Base-by-base conservation (phyloP, 2,797 vertebrate genomes). In the Chelonia mydas region DNA sequence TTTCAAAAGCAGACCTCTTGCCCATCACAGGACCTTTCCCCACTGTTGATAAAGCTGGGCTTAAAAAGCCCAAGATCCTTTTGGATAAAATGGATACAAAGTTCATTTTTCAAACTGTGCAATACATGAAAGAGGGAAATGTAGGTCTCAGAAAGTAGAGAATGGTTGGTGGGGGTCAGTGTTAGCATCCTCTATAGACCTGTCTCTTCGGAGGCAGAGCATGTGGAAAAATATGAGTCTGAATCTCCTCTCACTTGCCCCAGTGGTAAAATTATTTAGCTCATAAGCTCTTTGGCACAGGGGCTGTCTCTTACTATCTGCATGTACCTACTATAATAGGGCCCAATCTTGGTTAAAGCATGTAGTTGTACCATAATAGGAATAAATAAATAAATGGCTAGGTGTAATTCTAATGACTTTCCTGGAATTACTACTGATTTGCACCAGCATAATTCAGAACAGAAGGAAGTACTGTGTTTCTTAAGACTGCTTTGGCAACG, bases 1-100 rank as follows among this genome's bases (percentile, higher is more conserved):
- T 97, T 97, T 96, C 94, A 94, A 87, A 53, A 96, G 97, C 96
- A 96, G 95, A 88, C 93, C 89, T 93, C 90, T 87, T 97, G 96
- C 96, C 96, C 92, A 3, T 92, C 77, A 81, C 77, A 83, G 86
- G 94, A 91, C 93, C 97, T 96, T 98, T 97, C 97, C 88, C 92
- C 95, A 54, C 94, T 78, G 90, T 91, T 96, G 78, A 78, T 91
- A 93, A 95, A 93, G 87, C 95, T 88, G 72, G 89, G 57, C 79
- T 89, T 91, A 79, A 90, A 94, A 89, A 87, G 41, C 31, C 72
- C 1, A 0, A 31, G 3, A 54, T 51, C 81, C 87, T 92, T 90
- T 82, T 41, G 33, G 93, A 94, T 87, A 50, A 84, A 87, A 61
- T 0, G 57, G 95, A 96, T 50, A 19, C 88, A 81, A 74, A 86